Percentiles rank a stretch among this genome's conserved stretches.
Conservation (phyloP, 2,888 invertebrate genomes). For the Malthinus seriepunctatus region DNA sequence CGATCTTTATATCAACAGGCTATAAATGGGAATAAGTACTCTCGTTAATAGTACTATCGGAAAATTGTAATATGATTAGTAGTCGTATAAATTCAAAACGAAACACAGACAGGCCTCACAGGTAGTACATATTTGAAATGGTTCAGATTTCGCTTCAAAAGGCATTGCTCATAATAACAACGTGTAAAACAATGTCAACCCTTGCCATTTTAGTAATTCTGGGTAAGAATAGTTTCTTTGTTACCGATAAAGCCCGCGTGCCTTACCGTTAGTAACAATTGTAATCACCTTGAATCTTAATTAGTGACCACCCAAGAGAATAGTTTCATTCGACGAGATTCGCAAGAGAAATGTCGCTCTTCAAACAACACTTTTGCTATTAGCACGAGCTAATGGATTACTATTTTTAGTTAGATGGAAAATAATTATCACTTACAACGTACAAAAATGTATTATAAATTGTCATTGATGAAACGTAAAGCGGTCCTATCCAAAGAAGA, state of each 20-base stretch:
- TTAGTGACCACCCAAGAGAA: slow-evolving; percentile 57
- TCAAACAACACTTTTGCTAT: slow-evolving; percentile 52
- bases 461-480: background rate
- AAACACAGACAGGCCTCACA: slow-evolving; percentile 47
- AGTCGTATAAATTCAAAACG: slow-evolving; percentile 1
- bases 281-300: slow-evolving; percentile 58
- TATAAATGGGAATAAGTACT: too few species aligned
- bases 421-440: slow-evolving; percentile 2
- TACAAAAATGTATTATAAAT: background rate
- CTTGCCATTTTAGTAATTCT: slow-evolving; percentile 54
- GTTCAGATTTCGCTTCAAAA: slow-evolving; percentile 53
- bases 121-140: slow-evolving; percentile 53
- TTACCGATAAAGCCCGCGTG: slow-evolving; percentile 50
- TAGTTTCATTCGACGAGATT: slow-evolving; percentile 49
- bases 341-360: slow-evolving; percentile 50
- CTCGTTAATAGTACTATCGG: too few species aligned
- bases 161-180: slow-evolving; percentile 53
- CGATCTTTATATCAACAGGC: too few species aligned
- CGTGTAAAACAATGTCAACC: slow-evolving; percentile 50
- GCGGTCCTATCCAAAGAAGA: too few species aligned
- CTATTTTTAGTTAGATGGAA: slow-evolving; percentile 47
- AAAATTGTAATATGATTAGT: slow-evolving; percentile 6
- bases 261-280: slow-evolving; percentile 57
- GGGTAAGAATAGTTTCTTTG: slow-evolving; percentile 53
- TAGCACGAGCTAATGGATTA: slow-evolving; percentile 55